These are phyloP conservation scores for Porites australiensis DNA, from an alignment of 64 coral and sea anemone species.

Conservation along the genomic window DNA sequence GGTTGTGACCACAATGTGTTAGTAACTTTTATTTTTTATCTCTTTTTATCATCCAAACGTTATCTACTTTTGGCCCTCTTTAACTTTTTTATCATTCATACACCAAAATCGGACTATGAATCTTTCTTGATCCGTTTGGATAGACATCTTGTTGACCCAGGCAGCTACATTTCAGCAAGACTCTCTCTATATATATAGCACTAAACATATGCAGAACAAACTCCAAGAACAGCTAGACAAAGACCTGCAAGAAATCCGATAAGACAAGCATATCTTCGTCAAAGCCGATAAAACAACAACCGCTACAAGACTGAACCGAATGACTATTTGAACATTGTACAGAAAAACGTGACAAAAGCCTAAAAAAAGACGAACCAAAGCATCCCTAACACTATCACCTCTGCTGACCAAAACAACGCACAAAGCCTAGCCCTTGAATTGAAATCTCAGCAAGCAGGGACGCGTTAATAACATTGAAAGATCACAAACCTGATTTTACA, in stretches of 20 bases:
- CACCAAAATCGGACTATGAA: too few species aligned
- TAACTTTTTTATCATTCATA: too few species aligned
- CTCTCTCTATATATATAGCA: too few species aligned
- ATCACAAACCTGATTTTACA: conserved; percentile 1
- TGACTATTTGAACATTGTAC: conserved; percentile 22
- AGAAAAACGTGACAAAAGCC: conserved; percentile 44
- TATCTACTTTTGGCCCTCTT: too few species aligned
- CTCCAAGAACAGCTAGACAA: too few species aligned
- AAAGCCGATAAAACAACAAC: conserved; percentile 53
- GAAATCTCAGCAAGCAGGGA: conserved; percentile 39
- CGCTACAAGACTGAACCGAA: conserved; percentile 30
- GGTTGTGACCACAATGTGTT: too few species aligned
- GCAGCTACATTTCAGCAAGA: too few species aligned
- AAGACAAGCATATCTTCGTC: conserved; percentile 34
- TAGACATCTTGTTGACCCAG: too few species aligned
- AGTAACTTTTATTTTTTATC: too few species aligned
- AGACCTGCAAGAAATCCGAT: not conserved
- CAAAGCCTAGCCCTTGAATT: conserved; percentile 15
- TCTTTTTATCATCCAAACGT: too few species aligned
- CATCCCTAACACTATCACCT: not conserved
- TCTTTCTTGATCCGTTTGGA: too few species aligned
- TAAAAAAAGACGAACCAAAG: conserved; percentile 30
- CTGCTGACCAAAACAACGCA: conserved; percentile 14
- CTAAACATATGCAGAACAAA: too few species aligned
- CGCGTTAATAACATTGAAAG: conserved; percentile 29